Percentiles rank a stretch among this genome's conserved stretches.
phyloP scores from a whole-genome alignment of 2,888 invertebrate species.

The Noctua pronuba region DNA sequence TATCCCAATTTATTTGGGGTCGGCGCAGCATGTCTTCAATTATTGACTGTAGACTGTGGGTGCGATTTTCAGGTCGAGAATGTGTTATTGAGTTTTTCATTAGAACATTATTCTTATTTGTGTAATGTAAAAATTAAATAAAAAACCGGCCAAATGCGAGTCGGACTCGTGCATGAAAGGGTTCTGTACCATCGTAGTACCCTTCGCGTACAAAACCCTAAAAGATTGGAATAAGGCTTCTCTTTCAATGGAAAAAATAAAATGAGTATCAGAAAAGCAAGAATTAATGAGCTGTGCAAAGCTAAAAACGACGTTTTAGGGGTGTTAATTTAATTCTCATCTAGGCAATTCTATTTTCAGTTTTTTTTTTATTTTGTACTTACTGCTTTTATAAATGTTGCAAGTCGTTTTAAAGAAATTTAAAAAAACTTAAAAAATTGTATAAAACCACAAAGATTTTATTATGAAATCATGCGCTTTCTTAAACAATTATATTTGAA shows the following conservation, averaged over 20 bases:
- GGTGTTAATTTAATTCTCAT: neutral
- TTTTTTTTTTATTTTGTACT: neutral
- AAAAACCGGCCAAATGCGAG: too few relatives aligned
- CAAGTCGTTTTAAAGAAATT: too few relatives aligned
- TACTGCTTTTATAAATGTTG: too few relatives aligned
- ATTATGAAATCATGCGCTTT: neutral
- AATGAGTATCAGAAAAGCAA: neutral
- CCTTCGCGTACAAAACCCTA: too few relatives aligned
- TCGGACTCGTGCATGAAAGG: too few relatives aligned
- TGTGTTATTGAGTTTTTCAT: neutral
- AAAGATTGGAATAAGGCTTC: neutral
- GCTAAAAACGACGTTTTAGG: neutral
- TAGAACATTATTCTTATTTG: too few relatives aligned
- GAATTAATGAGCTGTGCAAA: neutral
- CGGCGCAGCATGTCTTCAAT: too few relatives aligned
- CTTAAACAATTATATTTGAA: neutral
- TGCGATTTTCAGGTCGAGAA: neutral
- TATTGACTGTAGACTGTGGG: neutral
- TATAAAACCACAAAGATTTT: neutral
- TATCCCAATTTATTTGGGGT: too few relatives aligned
- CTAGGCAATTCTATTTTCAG: neutral
- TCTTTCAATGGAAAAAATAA: neutral
- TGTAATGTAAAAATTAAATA: too few relatives aligned
- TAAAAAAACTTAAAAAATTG: neutral
- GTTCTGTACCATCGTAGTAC: too few relatives aligned